These are phyloP conservation scores for Potamarius usumacintae DNA, from an alignment of 2,113 vertebrate genomes.

Conservation along the genomic window DNA sequence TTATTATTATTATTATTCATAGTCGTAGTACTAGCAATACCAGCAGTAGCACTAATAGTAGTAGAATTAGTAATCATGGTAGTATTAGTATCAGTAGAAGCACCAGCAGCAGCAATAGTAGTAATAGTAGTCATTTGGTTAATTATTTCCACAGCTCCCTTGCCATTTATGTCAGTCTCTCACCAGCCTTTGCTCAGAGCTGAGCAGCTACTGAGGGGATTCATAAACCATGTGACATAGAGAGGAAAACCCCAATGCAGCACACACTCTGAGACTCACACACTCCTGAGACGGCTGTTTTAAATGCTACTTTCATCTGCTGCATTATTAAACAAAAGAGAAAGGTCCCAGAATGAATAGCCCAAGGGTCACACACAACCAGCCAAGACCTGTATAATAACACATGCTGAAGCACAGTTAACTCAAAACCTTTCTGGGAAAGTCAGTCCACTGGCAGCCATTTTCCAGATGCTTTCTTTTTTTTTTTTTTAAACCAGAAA, in stretches of 20 bases:
- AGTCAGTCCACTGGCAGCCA: neutral
- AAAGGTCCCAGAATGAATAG: slow-evolving; percentile 10
- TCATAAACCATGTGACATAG: slow-evolving; percentile 62
- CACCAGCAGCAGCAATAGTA: neutral
- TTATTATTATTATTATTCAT: neutral
- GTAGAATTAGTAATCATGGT: neutral
- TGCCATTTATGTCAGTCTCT: slow-evolving; percentile 30
- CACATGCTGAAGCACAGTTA: neutral
- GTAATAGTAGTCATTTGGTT: neutral
- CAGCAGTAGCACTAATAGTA: too few relatives aligned
- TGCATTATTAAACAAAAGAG: slow-evolving; percentile 50
- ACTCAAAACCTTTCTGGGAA: neutral
- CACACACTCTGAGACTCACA: slow-evolving; percentile 56
- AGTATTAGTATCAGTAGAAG: neutral
- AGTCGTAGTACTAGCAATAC: neutral
- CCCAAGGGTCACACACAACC: neutral
- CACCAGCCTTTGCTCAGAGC: slow-evolving; percentile 45
- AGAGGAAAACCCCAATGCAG: slow-evolving; percentile 48
- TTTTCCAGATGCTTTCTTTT: neutral
- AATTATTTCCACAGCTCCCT: slow-evolving; percentile 1
- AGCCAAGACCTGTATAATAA: neutral
- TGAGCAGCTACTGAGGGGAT: slow-evolving; percentile 54
- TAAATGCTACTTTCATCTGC: slow-evolving; percentile 47
- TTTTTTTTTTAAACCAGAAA: neutral
- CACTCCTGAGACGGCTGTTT: slow-evolving; percentile 45